Base-by-base conservation (phyloP, 2,888 invertebrate genomes). In the Thecocarcelia acutangulata region DNA sequence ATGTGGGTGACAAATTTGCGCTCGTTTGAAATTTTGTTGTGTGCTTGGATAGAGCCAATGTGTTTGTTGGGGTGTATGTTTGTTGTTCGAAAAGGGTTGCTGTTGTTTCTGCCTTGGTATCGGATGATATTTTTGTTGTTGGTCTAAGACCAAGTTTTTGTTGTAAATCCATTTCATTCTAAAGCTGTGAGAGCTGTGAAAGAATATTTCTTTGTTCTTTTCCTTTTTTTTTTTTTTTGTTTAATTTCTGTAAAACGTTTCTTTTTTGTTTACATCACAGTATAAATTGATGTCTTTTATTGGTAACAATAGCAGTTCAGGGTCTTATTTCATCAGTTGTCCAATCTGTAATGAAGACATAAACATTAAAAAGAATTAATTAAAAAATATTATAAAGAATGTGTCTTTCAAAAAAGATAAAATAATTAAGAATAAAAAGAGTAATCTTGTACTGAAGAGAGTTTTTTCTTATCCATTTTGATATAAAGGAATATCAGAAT, bases 91-190 rank as follows among this genome's bases (percentile, higher is more conserved):
- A 48, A n/a, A 61, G 66, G 59, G 37, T 17, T 48, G 52, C 59
- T 21, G 58, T 33, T 46, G 76, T 40, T 81, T 50, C 2, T 59
- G 59, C 19, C 24, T 44, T 17, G 63, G 83, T 46, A 84, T 81
- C 72, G 74, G 83, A 52, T 73, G 84, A 64, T 80, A 83, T 11
- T 78, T 81, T 59, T 85, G 85, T 80, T 85, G 85, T 87, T 89
- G 89, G 89, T 87, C 89, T 85, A 86, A 84, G 88, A 89, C 88
- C 90, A 88, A 86, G 84, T 85, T 86, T 86, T 85, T 87, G 87
- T 88, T 89, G 86, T 87, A 87, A 87, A 90, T 89, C 90, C 90
- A 90, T 90, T 90, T 90, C 90, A 90, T 90, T 89, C 87, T 90
- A 88, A 89, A 89, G 90, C 89, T 86, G 88, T 89, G 69, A 74